Evolutionary conservation across 2,797 vertebrate genomes (phyloP).

Genomic region (Alcedo quadribrachys): DNA sequence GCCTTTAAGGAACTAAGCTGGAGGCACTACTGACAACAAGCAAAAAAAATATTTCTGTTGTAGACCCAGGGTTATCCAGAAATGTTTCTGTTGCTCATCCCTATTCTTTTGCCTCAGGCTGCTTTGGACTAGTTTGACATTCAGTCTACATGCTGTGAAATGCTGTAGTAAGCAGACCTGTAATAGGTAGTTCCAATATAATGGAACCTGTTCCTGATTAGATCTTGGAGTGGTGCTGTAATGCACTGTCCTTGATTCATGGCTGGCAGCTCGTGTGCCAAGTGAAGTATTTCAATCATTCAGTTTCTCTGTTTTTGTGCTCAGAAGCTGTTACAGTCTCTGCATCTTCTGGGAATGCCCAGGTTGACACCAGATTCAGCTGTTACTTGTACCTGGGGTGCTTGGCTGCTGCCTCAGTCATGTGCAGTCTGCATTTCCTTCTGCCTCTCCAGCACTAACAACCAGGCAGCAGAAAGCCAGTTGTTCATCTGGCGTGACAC

Average conservation of each 20-base stretch:
- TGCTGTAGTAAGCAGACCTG: slow-evolving; percentile 37
- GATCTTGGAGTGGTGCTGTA: neutral
- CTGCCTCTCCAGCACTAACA: neutral
- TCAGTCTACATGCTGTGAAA: neutral
- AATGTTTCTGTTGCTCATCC: neutral
- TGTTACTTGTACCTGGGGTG: neutral
- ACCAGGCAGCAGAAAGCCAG: neutral
- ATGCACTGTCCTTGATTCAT: neutral
- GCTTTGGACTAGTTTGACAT: slow-evolving; percentile 30
- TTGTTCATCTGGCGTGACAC: neutral
- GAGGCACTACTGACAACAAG: neutral
- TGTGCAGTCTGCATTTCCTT: neutral
- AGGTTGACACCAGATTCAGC: neutral
- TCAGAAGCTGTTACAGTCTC: neutral
- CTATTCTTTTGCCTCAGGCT: slow-evolving; percentile 14
- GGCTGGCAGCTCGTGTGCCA: neutral
- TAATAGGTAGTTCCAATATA: neutral
- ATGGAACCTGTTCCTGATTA: neutral
- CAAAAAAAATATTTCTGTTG: neutral
- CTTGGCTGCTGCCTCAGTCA: neutral
- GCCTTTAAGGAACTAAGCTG: neutral
- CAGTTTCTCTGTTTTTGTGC: neutral
- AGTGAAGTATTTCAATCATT: neutral
- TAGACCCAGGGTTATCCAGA: neutral
- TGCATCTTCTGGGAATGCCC: neutral